Conservation (phyloP, 2,797 vertebrate species). For the Hipposideros larvatus region DNA sequence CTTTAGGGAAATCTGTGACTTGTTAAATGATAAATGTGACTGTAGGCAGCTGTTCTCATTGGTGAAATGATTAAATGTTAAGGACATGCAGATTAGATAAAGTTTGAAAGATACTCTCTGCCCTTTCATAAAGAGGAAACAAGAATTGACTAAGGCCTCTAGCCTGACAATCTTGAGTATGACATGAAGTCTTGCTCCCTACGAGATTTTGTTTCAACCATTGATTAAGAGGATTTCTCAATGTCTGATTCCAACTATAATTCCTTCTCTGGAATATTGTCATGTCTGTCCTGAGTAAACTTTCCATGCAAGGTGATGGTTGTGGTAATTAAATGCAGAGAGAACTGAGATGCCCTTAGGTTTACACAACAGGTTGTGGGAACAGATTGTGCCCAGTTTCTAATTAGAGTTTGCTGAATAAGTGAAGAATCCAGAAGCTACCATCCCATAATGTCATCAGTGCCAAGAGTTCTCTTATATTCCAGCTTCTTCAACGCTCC, state of each 20-base stretch:
- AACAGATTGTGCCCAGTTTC: neutral
- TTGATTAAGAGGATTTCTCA: neutral
- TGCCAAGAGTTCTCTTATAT: neutral
- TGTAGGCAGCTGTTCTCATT: neutral
- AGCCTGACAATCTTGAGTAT: neutral
- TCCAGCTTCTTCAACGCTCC: neutral
- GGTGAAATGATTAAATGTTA: neutral
- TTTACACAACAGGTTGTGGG: neutral
- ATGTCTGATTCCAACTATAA: neutral
- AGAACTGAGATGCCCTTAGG: neutral
- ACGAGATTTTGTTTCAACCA: neutral
- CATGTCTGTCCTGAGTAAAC: neutral
- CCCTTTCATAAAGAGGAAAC: neutral
- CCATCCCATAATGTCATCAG: neutral
- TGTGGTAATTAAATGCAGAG: neutral
- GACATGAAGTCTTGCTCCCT: neutral
- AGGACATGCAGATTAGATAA: neutral
- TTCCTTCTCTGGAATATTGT: neutral
- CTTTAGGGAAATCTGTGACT: neutral
- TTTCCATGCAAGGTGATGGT: neutral
- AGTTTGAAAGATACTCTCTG: neutral
- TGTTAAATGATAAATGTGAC: neutral
- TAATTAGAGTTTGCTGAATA: constrained; percentile 26
- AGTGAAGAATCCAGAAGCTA: neutral
- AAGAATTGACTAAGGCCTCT: neutral